Percentiles rank a stretch among this genome's conserved stretches.
phyloP scores from a whole-genome alignment of 2,797 vertebrate species.

The Erethizon dorsatum region DNA sequence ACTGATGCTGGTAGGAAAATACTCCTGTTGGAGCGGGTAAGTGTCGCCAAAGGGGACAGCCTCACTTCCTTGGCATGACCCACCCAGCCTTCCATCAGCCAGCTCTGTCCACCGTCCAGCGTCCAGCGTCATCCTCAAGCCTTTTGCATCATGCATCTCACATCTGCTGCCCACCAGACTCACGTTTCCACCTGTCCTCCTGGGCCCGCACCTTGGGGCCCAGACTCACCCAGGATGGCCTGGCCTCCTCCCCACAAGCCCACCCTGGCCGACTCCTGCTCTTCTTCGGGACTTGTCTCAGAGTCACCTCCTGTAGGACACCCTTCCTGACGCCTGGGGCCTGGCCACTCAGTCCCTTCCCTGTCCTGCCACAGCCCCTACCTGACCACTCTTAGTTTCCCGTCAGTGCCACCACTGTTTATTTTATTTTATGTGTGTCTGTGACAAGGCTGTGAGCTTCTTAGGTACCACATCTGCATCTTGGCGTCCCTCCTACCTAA shows the following conservation, averaged over 20 bases:
- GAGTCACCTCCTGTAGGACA: conserved; percentile 20
- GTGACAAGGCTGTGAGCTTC: neutral
- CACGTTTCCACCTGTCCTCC: neutral
- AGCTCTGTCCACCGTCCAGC: conserved; percentile 47
- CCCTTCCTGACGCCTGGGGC: neutral
- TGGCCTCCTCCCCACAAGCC: neutral
- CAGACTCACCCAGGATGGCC: neutral
- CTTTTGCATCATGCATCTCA: neutral
- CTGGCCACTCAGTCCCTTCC: neutral
- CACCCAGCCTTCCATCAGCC: conserved; percentile 77
- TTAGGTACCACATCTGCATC: neutral
- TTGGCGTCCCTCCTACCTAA: neutral
- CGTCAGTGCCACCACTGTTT: neutral
- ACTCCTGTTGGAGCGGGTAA: conserved; percentile 85
- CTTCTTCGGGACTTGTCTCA: neutral
- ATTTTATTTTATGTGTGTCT: neutral
- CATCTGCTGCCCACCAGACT: neutral
- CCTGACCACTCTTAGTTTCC: neutral
- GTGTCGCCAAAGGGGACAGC: conserved; percentile 68
- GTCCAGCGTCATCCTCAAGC: conserved; percentile 68
- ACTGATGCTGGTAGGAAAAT: conserved; percentile 84
- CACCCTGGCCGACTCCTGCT: neutral
- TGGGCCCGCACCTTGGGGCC: neutral
- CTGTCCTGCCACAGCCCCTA: neutral
- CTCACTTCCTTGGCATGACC: conserved; percentile 80